phyloP scores from a whole-genome alignment of 1,140 invertebrate genomes.

The Diabrotica virgifera region DNA sequence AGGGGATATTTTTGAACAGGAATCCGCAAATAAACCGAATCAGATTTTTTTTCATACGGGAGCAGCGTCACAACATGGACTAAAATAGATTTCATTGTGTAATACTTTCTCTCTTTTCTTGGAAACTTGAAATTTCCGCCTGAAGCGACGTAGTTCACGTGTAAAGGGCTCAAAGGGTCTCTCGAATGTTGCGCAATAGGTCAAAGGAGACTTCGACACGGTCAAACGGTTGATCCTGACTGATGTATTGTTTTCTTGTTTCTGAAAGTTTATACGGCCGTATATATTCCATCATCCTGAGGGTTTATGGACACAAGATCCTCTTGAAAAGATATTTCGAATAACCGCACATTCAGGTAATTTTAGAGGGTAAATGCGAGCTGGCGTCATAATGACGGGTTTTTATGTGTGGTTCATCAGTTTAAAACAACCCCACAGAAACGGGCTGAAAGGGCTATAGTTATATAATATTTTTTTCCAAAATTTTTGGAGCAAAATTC shows the following conservation, averaged over 20 bases:
- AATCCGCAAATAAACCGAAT: too few species aligned
- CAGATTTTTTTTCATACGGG: too few species aligned
- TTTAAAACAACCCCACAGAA: too few species aligned
- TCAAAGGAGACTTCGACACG: conserved; percentile 10
- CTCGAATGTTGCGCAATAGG: conserved; percentile 1
- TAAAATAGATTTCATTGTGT: background rate
- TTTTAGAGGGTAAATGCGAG: background rate
- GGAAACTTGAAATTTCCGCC: background rate
- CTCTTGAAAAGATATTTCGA: conserved; percentile 2
- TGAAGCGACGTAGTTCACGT: background rate
- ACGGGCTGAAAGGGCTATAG: too few species aligned
- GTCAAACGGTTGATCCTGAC: conserved; percentile 14
- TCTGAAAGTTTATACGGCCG: conserved; percentile 6
- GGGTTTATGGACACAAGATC: background rate
- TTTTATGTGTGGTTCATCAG: background rate
- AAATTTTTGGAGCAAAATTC: too few species aligned
- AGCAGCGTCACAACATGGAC: too few species aligned
- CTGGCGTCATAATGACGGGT: background rate
- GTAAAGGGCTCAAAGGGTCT: conserved; percentile 1
- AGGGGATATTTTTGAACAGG: too few species aligned
- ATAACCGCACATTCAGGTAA: conserved; percentile 7
- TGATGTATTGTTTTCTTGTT: conserved; percentile 16
- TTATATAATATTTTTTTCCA: too few species aligned
- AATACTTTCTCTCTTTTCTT: background rate
- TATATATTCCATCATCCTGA: conserved; percentile 6